Evolutionary conservation across 2,797 vertebrate genomes (phyloP).

Genomic region (Prionace glauca): DNA sequence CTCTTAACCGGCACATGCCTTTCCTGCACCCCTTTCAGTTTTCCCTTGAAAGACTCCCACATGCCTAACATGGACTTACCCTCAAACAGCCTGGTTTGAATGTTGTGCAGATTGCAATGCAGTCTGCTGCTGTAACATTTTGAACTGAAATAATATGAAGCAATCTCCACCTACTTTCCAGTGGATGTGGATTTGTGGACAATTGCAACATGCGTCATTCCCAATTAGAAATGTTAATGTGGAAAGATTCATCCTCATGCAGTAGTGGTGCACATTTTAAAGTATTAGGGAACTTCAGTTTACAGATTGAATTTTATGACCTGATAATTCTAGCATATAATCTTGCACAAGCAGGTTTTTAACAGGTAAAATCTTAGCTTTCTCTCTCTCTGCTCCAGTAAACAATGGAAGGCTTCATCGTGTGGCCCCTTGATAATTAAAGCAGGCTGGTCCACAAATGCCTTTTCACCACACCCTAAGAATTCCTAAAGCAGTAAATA

Average conservation of each 20-base stretch:
- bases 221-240: not conserved
- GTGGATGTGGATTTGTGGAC: not conserved
- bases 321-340: not conserved
- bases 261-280: not conserved
- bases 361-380: too few relatives aligned
- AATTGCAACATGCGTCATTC: not conserved
- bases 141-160: not conserved
- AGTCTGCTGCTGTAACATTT: not conserved
- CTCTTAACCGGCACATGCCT: too few relatives aligned
- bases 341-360: too few relatives aligned
- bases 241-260: not conserved
- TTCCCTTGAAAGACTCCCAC: too few relatives aligned
- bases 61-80: too few relatives aligned
- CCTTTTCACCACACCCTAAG: too few relatives aligned
- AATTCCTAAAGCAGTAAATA: too few relatives aligned
- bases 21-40: too few relatives aligned
- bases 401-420: too few relatives aligned
- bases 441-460: too few relatives aligned
- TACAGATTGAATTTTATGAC: not conserved
- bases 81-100: not conserved
- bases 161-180: not conserved
- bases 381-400: too few relatives aligned
- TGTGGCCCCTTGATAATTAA: too few relatives aligned
- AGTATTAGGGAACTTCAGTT: not conserved
- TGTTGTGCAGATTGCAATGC: not conserved